Evolutionary conservation across 2,113 vertebrate species (phyloP).

Genomic region (Charina bottae): DNA sequence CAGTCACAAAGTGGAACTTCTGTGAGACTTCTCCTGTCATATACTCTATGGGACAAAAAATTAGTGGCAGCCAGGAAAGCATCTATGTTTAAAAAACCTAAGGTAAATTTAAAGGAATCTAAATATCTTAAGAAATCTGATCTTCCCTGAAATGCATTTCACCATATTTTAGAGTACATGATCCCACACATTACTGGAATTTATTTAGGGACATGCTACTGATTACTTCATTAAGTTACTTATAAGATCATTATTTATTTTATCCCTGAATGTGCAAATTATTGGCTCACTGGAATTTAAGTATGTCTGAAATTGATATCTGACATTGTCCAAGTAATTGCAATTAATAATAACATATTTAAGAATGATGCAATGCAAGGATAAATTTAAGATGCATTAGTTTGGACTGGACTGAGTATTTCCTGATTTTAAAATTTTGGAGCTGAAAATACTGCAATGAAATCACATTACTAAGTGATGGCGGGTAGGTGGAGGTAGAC

Average conservation of each 20-base stretch:
- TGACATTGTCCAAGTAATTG: constrained; percentile 64
- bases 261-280: constrained; percentile 58
- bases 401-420: not conserved
- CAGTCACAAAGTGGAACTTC: not conserved
- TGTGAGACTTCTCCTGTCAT: not conserved
- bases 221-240: constrained; percentile 23
- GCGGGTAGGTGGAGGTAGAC: too few species aligned
- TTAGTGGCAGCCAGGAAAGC: not conserved
- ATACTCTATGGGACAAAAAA: not conserved
- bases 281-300: constrained; percentile 64
- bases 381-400: not conserved
- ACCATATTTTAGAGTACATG: not conserved
- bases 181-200: constrained; percentile 24
- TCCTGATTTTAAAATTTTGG: not conserved
- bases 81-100: not conserved
- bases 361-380: not conserved
- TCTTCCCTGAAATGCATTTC: constrained; percentile 18
- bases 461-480: too few species aligned
- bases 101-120: not conserved
- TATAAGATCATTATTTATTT: constrained; percentile 52
- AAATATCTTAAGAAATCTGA: not conserved
- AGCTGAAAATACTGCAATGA: not conserved
- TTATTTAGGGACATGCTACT: constrained; percentile 23
- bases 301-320: constrained; percentile 58
- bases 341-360: constrained; percentile 36